phyloP scores from a whole-genome alignment of 2,113 vertebrate genomes.

The Seriola aureovittata region DNA sequence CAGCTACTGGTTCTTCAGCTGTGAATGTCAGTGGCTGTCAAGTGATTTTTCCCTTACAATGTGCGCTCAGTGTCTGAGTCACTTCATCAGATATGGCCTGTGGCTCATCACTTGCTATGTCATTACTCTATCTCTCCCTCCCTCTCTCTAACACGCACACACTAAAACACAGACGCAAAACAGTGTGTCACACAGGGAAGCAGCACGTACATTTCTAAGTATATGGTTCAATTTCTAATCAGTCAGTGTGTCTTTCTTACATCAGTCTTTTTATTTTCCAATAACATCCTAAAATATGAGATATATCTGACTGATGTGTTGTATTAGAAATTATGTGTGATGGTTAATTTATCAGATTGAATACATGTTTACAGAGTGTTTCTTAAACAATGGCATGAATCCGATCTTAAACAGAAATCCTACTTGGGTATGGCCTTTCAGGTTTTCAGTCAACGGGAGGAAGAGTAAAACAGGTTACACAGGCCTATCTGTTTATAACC shows the following conservation, averaged over 20 bases:
- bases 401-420: neutral
- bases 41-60: neutral
- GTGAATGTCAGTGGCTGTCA: neutral
- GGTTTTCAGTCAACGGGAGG: slow-evolving; percentile 14
- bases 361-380: neutral
- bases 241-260: too few relatives aligned
- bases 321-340: neutral
- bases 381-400: neutral
- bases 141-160: neutral
- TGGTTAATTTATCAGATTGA: neutral
- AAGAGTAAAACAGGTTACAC: slow-evolving; percentile 22
- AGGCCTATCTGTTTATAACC: neutral
- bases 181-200: neutral
- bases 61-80: slow-evolving; percentile 25
- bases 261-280: too few relatives aligned
- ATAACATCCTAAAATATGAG: too few relatives aligned
- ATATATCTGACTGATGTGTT: neutral
- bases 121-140: neutral
- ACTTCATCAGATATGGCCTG: slow-evolving; percentile 37
- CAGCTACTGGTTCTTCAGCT: neutral
- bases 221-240: neutral
- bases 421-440: neutral
- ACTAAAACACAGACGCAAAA: neutral
- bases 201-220: neutral
- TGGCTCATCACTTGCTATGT: slow-evolving; percentile 24